Conservation (phyloP, 2,113 vertebrate genomes). For the Trichomycterus rosablanca region DNA sequence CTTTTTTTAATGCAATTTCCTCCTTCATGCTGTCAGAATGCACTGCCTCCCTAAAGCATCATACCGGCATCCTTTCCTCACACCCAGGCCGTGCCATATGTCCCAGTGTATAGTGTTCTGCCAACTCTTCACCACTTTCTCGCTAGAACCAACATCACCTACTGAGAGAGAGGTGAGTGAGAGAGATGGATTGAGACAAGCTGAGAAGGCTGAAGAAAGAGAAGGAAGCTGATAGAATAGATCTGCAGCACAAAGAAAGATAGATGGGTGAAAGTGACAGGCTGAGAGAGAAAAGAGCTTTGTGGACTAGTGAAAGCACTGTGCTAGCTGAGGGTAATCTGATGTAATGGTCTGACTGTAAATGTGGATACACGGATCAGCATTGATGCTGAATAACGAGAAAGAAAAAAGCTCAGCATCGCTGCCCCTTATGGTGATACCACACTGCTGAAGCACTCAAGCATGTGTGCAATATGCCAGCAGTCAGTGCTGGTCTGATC, state of each 20-base stretch:
- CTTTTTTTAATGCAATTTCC: constrained; percentile 23
- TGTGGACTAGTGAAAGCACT: constrained; percentile 26
- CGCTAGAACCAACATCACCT: constrained; percentile 36
- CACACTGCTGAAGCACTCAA: constrained; percentile 28
- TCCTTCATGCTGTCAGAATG: constrained; percentile 32
- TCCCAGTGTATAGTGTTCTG: constrained; percentile 39
- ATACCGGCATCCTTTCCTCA: constrained; percentile 38
- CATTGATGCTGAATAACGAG: constrained; percentile 38
- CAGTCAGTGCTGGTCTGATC: constrained; percentile 23
- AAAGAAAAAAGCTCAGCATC: constrained; percentile 22
- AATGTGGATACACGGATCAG: constrained; percentile 30
- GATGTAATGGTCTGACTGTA: constrained; percentile 35
- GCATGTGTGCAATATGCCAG: constrained; percentile 29
- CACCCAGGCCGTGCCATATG: constrained; percentile 45
- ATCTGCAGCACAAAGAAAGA: background rate
- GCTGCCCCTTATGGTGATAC: constrained; percentile 24
- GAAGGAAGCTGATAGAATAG: constrained; percentile 19
- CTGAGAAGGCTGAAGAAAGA: constrained; percentile 43
- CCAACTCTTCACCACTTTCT: constrained; percentile 35
- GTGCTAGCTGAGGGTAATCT: constrained; percentile 43
- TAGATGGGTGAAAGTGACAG: constrained; percentile 10
- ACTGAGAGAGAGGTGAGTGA: constrained; percentile 32
- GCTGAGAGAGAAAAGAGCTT: constrained; percentile 11
- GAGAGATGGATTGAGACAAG: constrained; percentile 10
- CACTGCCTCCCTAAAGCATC: constrained; percentile 40